These are phyloP conservation scores for Chrysemys picta DNA, from an alignment of 2,113 vertebrate genomes.

Conservation along the genomic window DNA sequence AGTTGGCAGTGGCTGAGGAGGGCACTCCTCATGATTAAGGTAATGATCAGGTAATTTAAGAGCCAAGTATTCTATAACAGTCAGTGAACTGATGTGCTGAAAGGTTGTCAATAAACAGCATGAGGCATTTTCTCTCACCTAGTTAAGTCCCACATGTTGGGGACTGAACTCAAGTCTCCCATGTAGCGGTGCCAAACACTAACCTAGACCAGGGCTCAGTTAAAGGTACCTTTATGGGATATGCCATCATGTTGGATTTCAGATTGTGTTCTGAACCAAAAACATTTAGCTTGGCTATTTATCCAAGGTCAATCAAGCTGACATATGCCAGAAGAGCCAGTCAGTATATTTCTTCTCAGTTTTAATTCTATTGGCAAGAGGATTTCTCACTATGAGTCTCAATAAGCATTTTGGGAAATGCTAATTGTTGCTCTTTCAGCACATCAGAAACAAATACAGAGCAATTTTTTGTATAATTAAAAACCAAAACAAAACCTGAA, in stretches of 20 bases:
- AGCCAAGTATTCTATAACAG: not conserved
- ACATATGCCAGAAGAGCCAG: not conserved
- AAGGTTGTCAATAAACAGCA: not conserved
- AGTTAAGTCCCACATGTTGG: accelerated
- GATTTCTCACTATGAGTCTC: slow-evolving; percentile 23
- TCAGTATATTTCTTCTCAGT: not conserved
- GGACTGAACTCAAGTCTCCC: not conserved
- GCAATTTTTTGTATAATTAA: not conserved
- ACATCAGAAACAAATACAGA: not conserved
- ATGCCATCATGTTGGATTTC: not conserved
- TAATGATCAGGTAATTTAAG: not conserved
- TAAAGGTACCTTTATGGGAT: not conserved
- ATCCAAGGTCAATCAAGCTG: not conserved
- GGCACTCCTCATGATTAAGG: not conserved
- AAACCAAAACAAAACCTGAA: not conserved
- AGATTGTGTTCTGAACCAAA: slow-evolving; percentile 25
- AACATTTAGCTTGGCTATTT: slow-evolving; percentile 18
- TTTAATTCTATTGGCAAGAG: slow-evolving; percentile 4
- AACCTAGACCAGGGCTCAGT: not conserved
- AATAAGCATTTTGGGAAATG: not conserved
- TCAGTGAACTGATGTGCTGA: not conserved
- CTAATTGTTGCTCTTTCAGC: not conserved
- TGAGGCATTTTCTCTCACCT: not conserved
- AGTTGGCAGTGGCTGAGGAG: not conserved
- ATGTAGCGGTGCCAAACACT: not conserved